Evolutionary conservation across 2,888 invertebrate genomes (phyloP).

Genomic region (Cataglyphis livida): DNA sequence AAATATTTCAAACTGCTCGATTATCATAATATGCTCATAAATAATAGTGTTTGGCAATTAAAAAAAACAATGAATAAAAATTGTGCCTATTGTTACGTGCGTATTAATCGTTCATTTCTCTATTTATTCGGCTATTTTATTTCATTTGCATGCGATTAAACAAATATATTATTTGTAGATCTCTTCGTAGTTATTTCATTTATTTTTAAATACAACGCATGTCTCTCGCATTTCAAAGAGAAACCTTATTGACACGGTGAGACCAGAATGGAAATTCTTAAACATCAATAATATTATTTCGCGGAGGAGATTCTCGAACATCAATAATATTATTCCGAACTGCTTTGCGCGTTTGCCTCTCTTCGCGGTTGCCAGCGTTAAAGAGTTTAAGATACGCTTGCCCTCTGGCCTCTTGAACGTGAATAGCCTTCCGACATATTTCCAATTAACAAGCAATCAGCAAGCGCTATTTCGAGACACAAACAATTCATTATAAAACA

Average conservation of each 20-base stretch:
- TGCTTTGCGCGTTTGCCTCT: slow-evolving; percentile 34
- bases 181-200: background rate
- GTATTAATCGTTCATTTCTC: slow-evolving; percentile 21
- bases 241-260: slow-evolving; percentile 3
- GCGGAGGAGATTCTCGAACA: slow-evolving; percentile 38
- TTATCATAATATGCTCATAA: background rate
- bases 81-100: background rate
- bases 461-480: slow-evolving; percentile 44
- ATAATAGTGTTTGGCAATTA: background rate
- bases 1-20: background rate
- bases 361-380: slow-evolving; percentile 43
- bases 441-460: slow-evolving; percentile 54
- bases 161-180: slow-evolving; percentile 19
- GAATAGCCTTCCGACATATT: slow-evolving; percentile 51
- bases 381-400: slow-evolving; percentile 52
- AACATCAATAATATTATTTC: slow-evolving; percentile 51
- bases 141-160: slow-evolving; percentile 30
- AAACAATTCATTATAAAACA: slow-evolving; percentile 50
- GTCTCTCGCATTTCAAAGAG: slow-evolving; percentile 1
- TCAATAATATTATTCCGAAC: slow-evolving; percentile 53
- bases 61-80: background rate
- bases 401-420: slow-evolving; percentile 41
- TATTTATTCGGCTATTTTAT: slow-evolving; percentile 3
- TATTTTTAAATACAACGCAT: slow-evolving; percentile 6
- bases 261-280: slow-evolving; percentile 23